phyloP scores from a whole-genome alignment of 1,140 invertebrate genomes.

The Microplitis demolitor region DNA sequence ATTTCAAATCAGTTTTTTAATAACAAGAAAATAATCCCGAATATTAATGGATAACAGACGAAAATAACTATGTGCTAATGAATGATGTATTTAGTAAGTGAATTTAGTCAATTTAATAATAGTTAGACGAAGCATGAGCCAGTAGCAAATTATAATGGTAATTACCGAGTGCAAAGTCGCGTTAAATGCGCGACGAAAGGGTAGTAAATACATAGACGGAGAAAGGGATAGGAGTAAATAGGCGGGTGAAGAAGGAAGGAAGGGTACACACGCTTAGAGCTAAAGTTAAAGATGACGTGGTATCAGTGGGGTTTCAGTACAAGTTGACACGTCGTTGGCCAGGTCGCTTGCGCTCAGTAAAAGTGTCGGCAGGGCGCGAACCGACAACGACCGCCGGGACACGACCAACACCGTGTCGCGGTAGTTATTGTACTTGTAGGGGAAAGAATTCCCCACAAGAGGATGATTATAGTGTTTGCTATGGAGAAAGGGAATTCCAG shows the following conservation, averaged over 20 bases:
- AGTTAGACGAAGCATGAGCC: too few species aligned
- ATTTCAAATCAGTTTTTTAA: too few species aligned
- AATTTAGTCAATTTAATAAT: too few species aligned
- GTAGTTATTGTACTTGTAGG: constrained; percentile 22
- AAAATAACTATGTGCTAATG: too few species aligned
- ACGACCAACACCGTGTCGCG: constrained; percentile 41
- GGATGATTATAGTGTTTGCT: not conserved
- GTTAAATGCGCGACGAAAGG: too few species aligned
- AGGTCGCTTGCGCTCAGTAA: constrained; percentile 47
- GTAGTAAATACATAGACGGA: too few species aligned
- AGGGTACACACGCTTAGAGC: not conserved
- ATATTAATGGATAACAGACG: too few species aligned
- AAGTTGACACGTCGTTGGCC: constrained; percentile 46
- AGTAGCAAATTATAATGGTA: too few species aligned
- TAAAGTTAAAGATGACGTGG: constrained; percentile 5
- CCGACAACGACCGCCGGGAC: constrained; percentile 51
- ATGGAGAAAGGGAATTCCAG: not conserved
- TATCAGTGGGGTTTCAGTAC: constrained; percentile 21
- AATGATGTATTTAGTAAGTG: too few species aligned
- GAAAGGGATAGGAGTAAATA: not conserved
- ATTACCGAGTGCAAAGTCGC: too few species aligned
- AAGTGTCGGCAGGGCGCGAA: constrained; percentile 51
- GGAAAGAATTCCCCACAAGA: constrained; percentile 29
- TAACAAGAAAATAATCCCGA: too few species aligned
- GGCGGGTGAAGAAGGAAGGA: not conserved